These are phyloP conservation scores for Falco rusticolus DNA, from an alignment of 2,797 vertebrate species.

Conservation along the genomic window DNA sequence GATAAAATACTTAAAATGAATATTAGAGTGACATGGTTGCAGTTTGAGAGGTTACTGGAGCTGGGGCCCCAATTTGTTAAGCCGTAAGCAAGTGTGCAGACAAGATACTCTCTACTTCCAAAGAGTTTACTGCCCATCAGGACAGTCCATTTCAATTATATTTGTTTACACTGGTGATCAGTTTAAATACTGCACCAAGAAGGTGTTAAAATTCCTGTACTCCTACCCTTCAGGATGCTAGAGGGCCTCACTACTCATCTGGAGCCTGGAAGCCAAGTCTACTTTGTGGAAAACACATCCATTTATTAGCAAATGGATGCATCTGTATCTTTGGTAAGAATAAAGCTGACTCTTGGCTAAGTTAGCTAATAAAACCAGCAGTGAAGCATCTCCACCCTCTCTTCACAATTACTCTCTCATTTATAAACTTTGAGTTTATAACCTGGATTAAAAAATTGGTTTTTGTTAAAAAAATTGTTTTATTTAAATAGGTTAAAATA, in stretches of 20 bases:
- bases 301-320: constrained; percentile 10
- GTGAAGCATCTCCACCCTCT: not conserved
- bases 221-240: not conserved
- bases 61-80: not conserved
- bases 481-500: not conserved
- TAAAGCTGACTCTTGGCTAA: not conserved
- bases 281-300: not conserved
- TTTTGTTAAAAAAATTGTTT: not conserved
- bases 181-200: not conserved
- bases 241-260: not conserved
- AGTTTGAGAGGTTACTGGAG: not conserved
- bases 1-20: not conserved
- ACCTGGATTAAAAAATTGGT: not conserved
- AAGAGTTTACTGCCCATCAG: not conserved
- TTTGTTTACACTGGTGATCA: not conserved
- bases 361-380: not conserved
- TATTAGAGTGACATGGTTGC: not conserved
- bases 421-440: not conserved
- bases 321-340: constrained; percentile 1
- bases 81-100: not conserved
- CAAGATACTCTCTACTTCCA: not conserved
- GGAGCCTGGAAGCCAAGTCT: not conserved
- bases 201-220: constrained; percentile 42
- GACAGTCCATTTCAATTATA: not conserved
- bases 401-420: not conserved